These are phyloP conservation scores for Temnothorax unifasciatus DNA, from an alignment of 2,888 invertebrate genomes.

Conservation along the genomic window DNA sequence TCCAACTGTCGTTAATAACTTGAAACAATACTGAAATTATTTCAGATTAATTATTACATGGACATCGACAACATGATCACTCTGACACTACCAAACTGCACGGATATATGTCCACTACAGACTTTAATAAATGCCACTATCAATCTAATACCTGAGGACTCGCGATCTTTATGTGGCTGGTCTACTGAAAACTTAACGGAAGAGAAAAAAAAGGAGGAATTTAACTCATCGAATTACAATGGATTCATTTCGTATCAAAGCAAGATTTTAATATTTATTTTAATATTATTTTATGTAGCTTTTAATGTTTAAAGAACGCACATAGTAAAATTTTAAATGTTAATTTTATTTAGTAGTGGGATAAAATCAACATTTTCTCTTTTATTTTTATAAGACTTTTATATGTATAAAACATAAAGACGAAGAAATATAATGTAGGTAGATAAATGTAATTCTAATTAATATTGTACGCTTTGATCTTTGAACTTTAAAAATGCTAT, in stretches of 20 bases:
- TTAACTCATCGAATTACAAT: neutral
- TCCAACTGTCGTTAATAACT: neutral
- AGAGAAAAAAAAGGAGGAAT: neutral
- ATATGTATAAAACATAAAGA: neutral
- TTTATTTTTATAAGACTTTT: neutral
- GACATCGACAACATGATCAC: conserved; percentile 63
- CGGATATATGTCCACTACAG: conserved; percentile 67
- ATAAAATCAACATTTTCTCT: neutral
- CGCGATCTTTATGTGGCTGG: conserved; percentile 62
- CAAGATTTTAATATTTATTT: neutral
- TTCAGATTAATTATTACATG: conserved; percentile 72
- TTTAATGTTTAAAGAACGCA: neutral
- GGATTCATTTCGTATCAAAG: neutral
- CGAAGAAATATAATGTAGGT: neutral
- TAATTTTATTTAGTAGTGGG: too few relatives aligned
- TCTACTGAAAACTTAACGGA: neutral
- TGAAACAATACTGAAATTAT: conserved; percentile 27
- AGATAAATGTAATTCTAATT: neutral
- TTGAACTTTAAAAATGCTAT: neutral
- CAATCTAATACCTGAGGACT: conserved; percentile 57
- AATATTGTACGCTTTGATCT: neutral
- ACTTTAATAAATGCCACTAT: conserved; percentile 51
- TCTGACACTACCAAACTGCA: conserved; percentile 64
- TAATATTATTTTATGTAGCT: conserved; percentile 3
- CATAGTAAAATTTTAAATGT: neutral